Conservation (phyloP, 1,140 invertebrate species). For the Ylistrum balloti region DNA sequence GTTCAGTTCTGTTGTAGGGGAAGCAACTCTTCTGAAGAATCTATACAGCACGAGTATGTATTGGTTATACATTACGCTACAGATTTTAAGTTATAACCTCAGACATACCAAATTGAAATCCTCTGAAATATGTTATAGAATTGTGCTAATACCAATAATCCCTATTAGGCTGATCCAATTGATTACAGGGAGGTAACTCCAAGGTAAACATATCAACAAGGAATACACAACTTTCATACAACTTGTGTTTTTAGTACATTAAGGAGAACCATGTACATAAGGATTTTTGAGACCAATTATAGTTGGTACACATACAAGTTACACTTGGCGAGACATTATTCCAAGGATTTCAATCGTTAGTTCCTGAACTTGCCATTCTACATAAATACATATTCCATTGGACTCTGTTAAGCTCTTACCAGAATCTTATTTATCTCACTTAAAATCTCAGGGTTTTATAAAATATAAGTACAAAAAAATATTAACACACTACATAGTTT, state of each 20-base stretch:
- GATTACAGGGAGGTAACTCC: too few species aligned
- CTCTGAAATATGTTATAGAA: not conserved
- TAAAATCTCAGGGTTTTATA: not conserved
- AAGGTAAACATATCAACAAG: not conserved
- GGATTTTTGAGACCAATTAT: not conserved
- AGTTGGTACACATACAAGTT: not conserved
- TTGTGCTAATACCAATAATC: too few species aligned
- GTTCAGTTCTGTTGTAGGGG: slow-evolving; percentile 4
- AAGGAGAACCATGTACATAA: not conserved
- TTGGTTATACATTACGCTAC: not conserved
- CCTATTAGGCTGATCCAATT: too few species aligned
- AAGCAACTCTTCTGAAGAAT: not conserved
- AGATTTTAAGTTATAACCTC: too few species aligned
- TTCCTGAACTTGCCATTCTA: too few species aligned
- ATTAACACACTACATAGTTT: not conserved
- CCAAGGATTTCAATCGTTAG: not conserved
- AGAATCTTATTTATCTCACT: not conserved
- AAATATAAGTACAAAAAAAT: not conserved
- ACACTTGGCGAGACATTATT: not conserved
- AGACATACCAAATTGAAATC: not conserved
- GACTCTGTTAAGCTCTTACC: not conserved
- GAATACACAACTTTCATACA: not conserved
- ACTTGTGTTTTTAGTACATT: too few species aligned
- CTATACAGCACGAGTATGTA: not conserved
- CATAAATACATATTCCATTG: too few species aligned